phyloP scores from a whole-genome alignment of 2,113 vertebrate species.

The human (Homo sapiens) region DNA sequence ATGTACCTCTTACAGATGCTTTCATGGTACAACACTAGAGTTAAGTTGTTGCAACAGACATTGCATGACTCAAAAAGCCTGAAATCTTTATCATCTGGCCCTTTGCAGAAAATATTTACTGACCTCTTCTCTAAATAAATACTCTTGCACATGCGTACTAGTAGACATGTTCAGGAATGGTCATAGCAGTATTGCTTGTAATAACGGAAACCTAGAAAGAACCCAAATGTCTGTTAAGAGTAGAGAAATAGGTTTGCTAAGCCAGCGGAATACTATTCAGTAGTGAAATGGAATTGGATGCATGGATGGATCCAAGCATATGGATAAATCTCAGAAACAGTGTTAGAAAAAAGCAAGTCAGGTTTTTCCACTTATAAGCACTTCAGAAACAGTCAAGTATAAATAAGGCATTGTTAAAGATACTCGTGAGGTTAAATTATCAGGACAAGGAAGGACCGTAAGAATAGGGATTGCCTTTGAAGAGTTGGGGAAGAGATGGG shows the following conservation, averaged over 20 bases:
- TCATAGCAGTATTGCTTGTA: too few species aligned
- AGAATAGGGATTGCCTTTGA: not conserved
- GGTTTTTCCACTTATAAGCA: not conserved
- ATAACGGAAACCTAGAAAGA: too few species aligned
- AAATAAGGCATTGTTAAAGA: not conserved
- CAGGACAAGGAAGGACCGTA: not conserved
- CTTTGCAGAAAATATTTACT: too few species aligned
- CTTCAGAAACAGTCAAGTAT: conserved; percentile 5
- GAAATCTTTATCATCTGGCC: not conserved
- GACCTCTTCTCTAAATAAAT: too few species aligned
- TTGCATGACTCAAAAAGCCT: not conserved
- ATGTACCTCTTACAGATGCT: not conserved
- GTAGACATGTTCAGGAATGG: too few species aligned
- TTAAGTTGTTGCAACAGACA: not conserved
- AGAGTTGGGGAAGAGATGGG: not conserved
- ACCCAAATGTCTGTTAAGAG: too few species aligned
- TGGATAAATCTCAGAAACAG: not conserved
- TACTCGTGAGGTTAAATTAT: not conserved
- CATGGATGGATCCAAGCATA: not conserved
- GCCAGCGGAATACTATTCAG: not conserved
- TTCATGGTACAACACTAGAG: not conserved
- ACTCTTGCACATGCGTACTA: too few species aligned
- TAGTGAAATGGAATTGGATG: not conserved
- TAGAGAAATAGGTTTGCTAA: too few species aligned
- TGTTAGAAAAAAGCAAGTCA: not conserved